These are phyloP conservation scores for Mustela lutreola DNA, from an alignment of 2,113 vertebrate genomes.

Conservation along the genomic window DNA sequence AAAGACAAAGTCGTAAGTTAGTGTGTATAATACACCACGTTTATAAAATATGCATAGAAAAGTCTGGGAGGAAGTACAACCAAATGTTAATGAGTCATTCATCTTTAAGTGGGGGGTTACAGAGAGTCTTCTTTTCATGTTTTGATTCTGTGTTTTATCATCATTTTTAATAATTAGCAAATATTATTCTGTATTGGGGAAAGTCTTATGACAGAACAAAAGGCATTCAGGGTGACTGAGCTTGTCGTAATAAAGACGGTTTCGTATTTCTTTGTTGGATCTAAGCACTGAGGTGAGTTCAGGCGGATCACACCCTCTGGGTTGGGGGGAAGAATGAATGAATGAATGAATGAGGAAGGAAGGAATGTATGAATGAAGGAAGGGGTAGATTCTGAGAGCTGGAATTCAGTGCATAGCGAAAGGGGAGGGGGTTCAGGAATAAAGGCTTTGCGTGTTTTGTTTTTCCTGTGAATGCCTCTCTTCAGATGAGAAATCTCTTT, in stretches of 20 bases:
- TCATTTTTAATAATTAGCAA: conserved; percentile 52
- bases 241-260: not conserved
- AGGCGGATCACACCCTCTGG: not conserved
- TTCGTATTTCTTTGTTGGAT: not conserved
- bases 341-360: not conserved
- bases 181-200: conserved; percentile 18
- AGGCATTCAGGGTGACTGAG: not conserved
- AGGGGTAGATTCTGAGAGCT: not conserved
- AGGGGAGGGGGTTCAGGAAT: not conserved
- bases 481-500: not conserved
- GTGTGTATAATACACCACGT: not conserved
- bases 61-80: conserved; percentile 21
- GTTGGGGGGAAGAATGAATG: too few relatives aligned
- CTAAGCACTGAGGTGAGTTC: not conserved
- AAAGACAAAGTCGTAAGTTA: conserved; percentile 18
- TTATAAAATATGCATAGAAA: conserved; percentile 50
- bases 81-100: conserved; percentile 52
- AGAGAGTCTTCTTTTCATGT: conserved; percentile 3
- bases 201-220: not conserved
- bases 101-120: conserved; percentile 43
- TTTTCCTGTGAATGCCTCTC: not conserved
- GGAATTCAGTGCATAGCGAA: not conserved
- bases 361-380: not conserved
- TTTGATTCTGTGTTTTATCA: conserved; percentile 58
- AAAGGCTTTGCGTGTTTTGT: not conserved